phyloP scores from a whole-genome alignment of 2,113 vertebrate species.

The Meriones unguiculatus region DNA sequence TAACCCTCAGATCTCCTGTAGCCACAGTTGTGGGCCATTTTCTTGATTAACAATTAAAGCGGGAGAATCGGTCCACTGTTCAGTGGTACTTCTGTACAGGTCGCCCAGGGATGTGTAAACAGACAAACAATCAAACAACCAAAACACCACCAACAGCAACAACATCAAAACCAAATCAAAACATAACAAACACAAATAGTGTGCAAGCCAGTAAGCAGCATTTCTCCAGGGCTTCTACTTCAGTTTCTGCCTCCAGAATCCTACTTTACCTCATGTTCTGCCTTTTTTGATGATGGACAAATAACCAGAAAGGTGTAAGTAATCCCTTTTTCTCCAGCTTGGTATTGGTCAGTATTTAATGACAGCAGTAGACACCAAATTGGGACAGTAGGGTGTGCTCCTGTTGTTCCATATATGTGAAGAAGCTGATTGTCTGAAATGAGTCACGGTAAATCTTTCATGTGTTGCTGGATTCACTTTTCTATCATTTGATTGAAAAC shows the following conservation, averaged over 20 bases:
- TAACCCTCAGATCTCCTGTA: background rate
- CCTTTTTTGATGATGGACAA: background rate
- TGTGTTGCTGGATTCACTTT: background rate
- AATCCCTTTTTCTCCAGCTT: background rate
- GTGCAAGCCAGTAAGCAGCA: background rate
- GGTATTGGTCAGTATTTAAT: background rate
- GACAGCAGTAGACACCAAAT: background rate
- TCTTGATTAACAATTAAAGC: background rate
- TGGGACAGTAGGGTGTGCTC: background rate
- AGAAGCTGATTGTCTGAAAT: background rate
- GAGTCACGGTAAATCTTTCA: background rate
- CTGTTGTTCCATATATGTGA: background rate
- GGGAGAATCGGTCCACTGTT: rapidly evolving
- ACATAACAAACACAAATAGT: too few species aligned
- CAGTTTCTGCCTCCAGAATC: background rate
- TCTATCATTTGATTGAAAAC: background rate
- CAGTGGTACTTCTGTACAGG: background rate
- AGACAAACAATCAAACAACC: background rate
- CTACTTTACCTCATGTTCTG: background rate
- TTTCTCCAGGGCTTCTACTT: background rate
- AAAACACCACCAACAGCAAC: too few species aligned
- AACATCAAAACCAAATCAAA: too few species aligned
- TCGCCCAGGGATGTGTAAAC: background rate
- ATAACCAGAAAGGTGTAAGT: too few species aligned
- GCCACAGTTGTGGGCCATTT: background rate